Conservation (phyloP, 2,888 invertebrate species). For the Bellardia pandia region DNA sequence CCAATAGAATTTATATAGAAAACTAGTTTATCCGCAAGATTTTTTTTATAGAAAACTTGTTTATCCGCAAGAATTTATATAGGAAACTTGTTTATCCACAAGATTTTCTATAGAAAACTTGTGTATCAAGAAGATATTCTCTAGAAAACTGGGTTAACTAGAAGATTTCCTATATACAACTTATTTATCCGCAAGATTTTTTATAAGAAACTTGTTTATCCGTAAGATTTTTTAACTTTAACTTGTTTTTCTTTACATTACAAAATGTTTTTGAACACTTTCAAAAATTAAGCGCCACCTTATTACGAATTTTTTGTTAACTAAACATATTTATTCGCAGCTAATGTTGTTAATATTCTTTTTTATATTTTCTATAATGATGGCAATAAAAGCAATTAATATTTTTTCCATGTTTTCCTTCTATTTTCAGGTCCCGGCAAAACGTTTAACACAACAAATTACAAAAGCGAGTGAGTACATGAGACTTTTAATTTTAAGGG, state of each 20-base stretch:
- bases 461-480: constrained; percentile 34
- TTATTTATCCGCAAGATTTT: too few relatives aligned
- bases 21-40: too few relatives aligned
- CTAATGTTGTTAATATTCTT: neutral
- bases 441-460: constrained; percentile 71
- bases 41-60: too few relatives aligned
- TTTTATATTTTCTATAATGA: constrained; percentile 52
- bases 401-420: constrained; percentile 20
- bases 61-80: too few relatives aligned
- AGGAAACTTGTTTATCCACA: too few relatives aligned
- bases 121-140: too few relatives aligned
- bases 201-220: too few relatives aligned
- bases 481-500: constrained; percentile 61
- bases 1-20: too few relatives aligned
- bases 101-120: too few relatives aligned
- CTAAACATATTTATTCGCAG: neutral
- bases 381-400: constrained; percentile 70
- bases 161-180: too few relatives aligned
- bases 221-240: too few relatives aligned
- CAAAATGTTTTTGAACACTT: neutral
- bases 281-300: neutral
- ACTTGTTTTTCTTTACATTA: neutral
- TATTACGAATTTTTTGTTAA: constrained; percentile 10
- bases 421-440: constrained; percentile 35
- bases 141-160: too few relatives aligned